These are phyloP conservation scores for Itoplectis maculator DNA, from an alignment of 2,888 invertebrate species.

Conservation along the genomic window DNA sequence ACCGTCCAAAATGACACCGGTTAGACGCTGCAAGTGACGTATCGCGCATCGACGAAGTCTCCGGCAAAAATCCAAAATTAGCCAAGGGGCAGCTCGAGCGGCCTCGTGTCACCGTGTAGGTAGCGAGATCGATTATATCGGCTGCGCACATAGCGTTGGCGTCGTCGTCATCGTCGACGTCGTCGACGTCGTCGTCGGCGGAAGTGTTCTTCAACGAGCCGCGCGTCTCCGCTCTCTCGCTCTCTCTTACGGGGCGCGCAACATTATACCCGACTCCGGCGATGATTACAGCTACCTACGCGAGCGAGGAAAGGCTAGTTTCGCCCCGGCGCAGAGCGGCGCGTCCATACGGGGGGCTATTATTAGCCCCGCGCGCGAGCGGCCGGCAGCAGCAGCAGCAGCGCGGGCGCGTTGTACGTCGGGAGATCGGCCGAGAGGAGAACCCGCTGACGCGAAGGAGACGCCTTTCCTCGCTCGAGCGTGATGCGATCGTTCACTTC, in stretches of 20 bases:
- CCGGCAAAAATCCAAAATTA: conserved; percentile 32
- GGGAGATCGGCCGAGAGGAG: conserved; percentile 38
- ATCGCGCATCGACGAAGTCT: too few relatives aligned
- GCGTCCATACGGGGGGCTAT: conserved; percentile 56
- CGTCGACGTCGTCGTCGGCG: conserved; percentile 38
- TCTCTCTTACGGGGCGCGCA: conserved; percentile 45
- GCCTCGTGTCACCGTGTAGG: background rate
- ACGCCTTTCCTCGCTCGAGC: conserved; percentile 67
- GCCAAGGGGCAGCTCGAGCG: background rate
- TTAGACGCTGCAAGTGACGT: too few relatives aligned
- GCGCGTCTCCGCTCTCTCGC: conserved; percentile 37
- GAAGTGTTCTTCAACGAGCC: conserved; percentile 63
- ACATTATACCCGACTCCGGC: conserved; percentile 39
- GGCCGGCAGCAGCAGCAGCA: too few relatives aligned
- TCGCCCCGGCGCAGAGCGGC: too few relatives aligned
- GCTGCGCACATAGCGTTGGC: background rate
- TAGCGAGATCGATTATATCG: conserved; percentile 22
- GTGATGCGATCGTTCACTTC: conserved; percentile 69
- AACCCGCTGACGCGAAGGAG: conserved; percentile 65
- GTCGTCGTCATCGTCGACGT: background rate
- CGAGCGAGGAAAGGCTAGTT: conserved; percentile 56
- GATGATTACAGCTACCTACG: conserved; percentile 33
- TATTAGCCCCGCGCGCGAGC: conserved; percentile 58
- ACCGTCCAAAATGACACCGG: too few relatives aligned
- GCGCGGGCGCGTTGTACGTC: too few relatives aligned